Conservation (phyloP, 2,113 vertebrate species). For the Cacatua alba region DNA sequence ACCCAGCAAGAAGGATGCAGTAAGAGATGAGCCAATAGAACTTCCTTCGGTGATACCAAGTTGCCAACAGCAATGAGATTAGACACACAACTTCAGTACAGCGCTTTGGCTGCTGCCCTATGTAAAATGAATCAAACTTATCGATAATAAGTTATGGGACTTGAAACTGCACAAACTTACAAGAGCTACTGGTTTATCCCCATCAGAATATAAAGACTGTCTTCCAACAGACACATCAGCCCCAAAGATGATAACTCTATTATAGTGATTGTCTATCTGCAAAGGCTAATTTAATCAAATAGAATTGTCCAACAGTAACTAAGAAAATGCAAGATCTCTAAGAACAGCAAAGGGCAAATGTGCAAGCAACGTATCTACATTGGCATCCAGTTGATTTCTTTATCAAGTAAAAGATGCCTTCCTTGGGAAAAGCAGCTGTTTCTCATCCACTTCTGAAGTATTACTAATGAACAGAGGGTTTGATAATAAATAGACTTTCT, state of each 20-base stretch:
- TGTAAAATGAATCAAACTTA: conserved; percentile 15
- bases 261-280: background rate
- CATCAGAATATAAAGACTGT: background rate
- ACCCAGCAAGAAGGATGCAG: background rate
- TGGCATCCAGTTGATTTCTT: background rate
- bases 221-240: conserved; percentile 33
- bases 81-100: background rate
- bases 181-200: background rate
- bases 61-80: background rate
- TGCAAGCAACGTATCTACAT: background rate
- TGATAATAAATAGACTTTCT: conserved; percentile 72
- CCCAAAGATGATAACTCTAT: background rate
- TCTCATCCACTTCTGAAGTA: conserved; percentile 64
- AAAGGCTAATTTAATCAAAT: background rate
- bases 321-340: background rate
- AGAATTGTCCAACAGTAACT: background rate
- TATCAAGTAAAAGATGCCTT: conserved; percentile 26
- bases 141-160: background rate
- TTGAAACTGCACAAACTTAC: conserved; percentile 5
- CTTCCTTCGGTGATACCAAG: background rate
- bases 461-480: conserved; percentile 72
- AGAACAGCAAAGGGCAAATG: background rate
- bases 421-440: conserved; percentile 66
- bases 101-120: conserved; percentile 29
- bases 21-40: background rate